Percentiles rank a stretch among this genome's conserved stretches.
Evolutionary conservation across 2,797 vertebrate genomes (phyloP).

Genomic region (Poeciliopsis presidionis): DNA sequence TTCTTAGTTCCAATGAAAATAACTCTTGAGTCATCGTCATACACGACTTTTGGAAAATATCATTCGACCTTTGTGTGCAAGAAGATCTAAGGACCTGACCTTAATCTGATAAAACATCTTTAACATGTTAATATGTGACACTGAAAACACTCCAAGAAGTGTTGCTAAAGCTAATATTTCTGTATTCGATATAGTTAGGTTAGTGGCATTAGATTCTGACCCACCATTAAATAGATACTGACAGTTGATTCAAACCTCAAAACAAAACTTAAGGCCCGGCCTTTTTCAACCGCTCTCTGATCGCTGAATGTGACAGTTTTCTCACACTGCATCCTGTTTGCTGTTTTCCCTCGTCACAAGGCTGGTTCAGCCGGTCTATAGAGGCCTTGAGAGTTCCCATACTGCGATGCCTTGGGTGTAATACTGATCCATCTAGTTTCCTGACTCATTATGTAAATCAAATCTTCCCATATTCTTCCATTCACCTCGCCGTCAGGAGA

Average conservation of each 20-base stretch:
- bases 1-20: background rate
- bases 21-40: background rate
- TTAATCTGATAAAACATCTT: background rate
- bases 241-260: background rate
- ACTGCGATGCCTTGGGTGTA: slow-evolving; percentile 37
- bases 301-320: slow-evolving; percentile 27
- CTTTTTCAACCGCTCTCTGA: background rate
- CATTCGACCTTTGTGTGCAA: background rate
- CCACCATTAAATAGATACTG: background rate
- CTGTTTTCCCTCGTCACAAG: slow-evolving; percentile 29
- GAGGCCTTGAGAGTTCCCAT: slow-evolving; percentile 50
- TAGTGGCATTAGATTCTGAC: background rate
- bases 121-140: background rate
- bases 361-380: slow-evolving; percentile 68
- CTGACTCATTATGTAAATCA: slow-evolving; percentile 56
- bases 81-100: background rate
- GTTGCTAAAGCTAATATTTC: background rate
- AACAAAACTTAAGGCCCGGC: background rate
- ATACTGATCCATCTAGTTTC: slow-evolving; percentile 53
- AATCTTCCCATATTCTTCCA: slow-evolving; percentile 29
- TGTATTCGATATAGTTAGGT: too few relatives aligned
- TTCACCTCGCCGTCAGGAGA: slow-evolving; percentile 17
- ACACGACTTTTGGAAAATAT: background rate
- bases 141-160: background rate
- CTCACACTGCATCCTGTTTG: slow-evolving; percentile 45